phyloP scores from a whole-genome alignment of 2,888 invertebrate species.

The Coecobrya sp. region DNA sequence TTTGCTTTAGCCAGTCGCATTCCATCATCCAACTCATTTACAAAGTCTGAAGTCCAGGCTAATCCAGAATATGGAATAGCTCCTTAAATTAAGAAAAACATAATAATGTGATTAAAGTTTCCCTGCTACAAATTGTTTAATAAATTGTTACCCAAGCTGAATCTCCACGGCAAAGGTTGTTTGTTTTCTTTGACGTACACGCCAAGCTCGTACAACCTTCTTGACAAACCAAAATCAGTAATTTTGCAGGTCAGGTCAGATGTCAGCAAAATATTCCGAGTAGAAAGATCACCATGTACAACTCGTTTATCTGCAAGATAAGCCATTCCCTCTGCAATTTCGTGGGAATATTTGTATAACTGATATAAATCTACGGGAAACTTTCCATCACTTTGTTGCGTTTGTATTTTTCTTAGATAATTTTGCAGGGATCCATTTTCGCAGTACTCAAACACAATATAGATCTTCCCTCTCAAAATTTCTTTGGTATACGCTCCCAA shows the following conservation, averaged over 20 bases:
- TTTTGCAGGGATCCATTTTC: neutral
- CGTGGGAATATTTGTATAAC: neutral
- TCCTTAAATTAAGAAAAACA: neutral
- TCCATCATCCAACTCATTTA: neutral
- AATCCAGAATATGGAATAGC: neutral
- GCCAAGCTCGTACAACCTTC: neutral
- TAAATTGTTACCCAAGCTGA: no score
- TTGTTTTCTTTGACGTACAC: neutral
- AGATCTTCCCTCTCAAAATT: neutral
- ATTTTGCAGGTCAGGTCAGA: constrained; percentile 60
- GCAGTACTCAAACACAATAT: constrained; percentile 32
- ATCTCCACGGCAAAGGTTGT: constrained; percentile 20
- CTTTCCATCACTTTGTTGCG: neutral
- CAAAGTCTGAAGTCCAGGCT: neutral
- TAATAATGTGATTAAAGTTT: neutral
- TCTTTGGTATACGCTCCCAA: constrained; percentile 43
- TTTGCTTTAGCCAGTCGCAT: neutral
- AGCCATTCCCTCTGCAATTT: constrained; percentile 54
- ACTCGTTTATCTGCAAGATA: constrained; percentile 27
- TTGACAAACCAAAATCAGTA: constrained; percentile 49
- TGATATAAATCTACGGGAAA: neutral
- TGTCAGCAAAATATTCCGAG: constrained; percentile 68
- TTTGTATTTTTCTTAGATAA: neutral
- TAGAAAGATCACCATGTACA: constrained; percentile 75
- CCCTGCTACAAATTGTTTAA: no score